Percentiles rank a stretch among this genome's conserved stretches.
Conservation (phyloP, 2,888 invertebrate genomes). For the Plebejus anna region DNA sequence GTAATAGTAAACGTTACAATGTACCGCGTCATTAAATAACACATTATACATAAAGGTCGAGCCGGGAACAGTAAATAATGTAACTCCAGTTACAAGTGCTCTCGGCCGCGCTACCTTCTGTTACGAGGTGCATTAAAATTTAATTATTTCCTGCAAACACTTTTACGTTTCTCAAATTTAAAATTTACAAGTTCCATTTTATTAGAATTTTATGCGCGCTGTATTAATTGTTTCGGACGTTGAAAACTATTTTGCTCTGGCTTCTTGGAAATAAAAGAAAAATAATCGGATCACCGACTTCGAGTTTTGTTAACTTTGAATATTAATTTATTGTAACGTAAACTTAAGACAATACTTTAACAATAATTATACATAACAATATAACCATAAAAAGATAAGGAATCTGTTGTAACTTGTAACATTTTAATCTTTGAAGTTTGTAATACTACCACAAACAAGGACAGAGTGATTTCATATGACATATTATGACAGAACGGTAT, state of each 20-base stretch:
- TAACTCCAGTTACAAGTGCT: constrained; percentile 27
- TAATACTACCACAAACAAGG: background rate
- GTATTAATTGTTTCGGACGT: constrained; percentile 10
- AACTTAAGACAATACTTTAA: background rate
- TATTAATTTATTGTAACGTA: constrained; percentile 7
- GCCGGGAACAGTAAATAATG: constrained; percentile 26
- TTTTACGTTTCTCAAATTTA: constrained; percentile 27
- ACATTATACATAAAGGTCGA: constrained; percentile 18
- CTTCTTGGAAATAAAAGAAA: background rate
- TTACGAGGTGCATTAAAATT: constrained; percentile 31
- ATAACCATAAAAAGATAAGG: too few species aligned
- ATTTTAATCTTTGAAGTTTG: background rate
- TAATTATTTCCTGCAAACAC: constrained; percentile 32
- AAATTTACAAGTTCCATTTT: constrained; percentile 26
- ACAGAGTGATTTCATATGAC: background rate
- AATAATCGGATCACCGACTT: background rate
- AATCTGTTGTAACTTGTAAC: background rate
- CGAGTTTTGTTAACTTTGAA: background rate
- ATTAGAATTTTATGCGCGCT: constrained; percentile 25
- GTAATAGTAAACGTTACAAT: background rate
- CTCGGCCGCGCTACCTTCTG: constrained; percentile 19
- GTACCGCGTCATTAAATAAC: constrained; percentile 20
- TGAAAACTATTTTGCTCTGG: background rate
- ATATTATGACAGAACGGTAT: background rate
- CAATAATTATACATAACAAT: background rate